Evolutionary conservation across 2,113 vertebrate species (phyloP).

Genomic region (Perca flavescens): DNA sequence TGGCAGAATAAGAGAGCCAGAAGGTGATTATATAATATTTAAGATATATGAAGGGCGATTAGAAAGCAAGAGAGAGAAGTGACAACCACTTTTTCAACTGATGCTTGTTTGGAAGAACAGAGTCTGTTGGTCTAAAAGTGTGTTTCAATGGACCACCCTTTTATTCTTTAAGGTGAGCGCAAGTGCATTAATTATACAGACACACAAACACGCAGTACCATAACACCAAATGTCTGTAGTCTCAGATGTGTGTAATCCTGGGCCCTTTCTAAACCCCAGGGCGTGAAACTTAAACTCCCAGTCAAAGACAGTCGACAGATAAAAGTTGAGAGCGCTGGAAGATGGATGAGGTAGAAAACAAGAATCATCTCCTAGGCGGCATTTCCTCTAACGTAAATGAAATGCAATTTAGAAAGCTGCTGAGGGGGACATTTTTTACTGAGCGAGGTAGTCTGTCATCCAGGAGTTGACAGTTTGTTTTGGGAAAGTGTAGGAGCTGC

Average conservation of each 20-base stretch:
- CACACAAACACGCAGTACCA: slow-evolving; percentile 20
- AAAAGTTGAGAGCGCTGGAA: slow-evolving; percentile 61
- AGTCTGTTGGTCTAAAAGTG: not conserved
- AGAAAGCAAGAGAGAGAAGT: not conserved
- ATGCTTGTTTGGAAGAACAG: not conserved
- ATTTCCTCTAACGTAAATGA: slow-evolving; percentile 76
- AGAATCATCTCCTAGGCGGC: slow-evolving; percentile 69
- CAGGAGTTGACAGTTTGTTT: slow-evolving; percentile 53
- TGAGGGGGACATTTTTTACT: slow-evolving; percentile 73
- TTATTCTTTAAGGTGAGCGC: slow-evolving; percentile 8
- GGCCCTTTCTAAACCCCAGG: slow-evolving; percentile 31
- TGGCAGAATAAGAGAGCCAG: not conserved
- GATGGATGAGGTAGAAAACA: slow-evolving; percentile 75
- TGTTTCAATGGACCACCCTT: slow-evolving; percentile 1
- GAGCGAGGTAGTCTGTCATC: slow-evolving; percentile 71
- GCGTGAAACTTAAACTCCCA: slow-evolving; percentile 57
- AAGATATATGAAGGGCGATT: not conserved
- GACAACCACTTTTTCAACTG: slow-evolving; percentile 7
- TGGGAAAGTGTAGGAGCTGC: slow-evolving; percentile 55
- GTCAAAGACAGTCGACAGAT: slow-evolving; percentile 62
- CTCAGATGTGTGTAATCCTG: slow-evolving; percentile 39
- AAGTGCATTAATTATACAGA: slow-evolving; percentile 40
- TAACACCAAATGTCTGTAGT: slow-evolving; percentile 14
- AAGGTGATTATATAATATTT: slow-evolving; percentile 26
- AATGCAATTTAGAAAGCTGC: slow-evolving; percentile 82